Evolutionary conservation across 2,888 invertebrate species (phyloP), one percentile per base, ranked within the genome.

Genomic region (Atrina japonica): DNA sequence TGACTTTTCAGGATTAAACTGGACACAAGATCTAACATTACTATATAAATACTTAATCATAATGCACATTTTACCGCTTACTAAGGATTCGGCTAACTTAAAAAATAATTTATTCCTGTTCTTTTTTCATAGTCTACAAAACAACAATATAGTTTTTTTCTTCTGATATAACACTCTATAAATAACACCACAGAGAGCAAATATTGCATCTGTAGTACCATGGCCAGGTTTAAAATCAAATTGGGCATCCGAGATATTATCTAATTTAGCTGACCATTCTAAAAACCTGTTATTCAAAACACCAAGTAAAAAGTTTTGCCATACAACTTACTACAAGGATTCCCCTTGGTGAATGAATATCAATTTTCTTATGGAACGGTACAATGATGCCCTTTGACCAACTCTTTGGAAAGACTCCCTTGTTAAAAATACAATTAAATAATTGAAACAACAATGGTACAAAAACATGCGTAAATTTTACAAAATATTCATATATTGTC

Each of bases 201-300:
- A 53, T 16, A 53, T 53, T 53, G 59, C 59, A 35, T 59, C 59
- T 7, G 25, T 21, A 11, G 59, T 59, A 2, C 59, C 59, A 27
- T 43, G 35, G 6, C 59, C 59, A 23, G 59, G 45, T 9, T n/a
- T 21, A 45, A 43, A 59, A 16, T 43, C 59, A 25, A 59, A 59
- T 16, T 59, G 59, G 6, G 59, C 59, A 59, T 59, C 56, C 2
- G 56, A 40, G 5, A 56, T 14, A 3, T 35, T 21, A 56, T 29
- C 29, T 18, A 18, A n/a, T 7, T 59, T 35, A 18, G 21, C 30
- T 5, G 30, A 14, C 59, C 25, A 59, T 3, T 59, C 25, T 11
- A 9, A 25, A 43, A 59, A 27, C 43, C 59, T 23, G 25, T 9
- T 16, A 27, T 43, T 18, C 9, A 59, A 43, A 16, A 59, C 27